Conservation (phyloP, 2,888 invertebrate species). For the Temnothorax rugatulus region DNA sequence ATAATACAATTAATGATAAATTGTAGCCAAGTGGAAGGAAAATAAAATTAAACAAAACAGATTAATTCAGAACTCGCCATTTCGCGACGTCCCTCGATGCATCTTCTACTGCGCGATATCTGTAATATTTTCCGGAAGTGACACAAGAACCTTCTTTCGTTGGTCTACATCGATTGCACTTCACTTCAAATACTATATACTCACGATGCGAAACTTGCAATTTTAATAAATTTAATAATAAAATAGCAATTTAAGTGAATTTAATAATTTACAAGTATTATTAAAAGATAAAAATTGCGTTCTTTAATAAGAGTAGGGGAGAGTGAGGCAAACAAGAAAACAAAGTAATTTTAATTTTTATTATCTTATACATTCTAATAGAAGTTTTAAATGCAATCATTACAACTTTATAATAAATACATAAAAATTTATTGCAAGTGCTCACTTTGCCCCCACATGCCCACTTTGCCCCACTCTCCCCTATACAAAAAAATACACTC, state of each 20-base stretch:
- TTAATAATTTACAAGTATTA: neutral
- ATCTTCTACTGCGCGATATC: neutral
- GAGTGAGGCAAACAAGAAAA: too few species aligned
- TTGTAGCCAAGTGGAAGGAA: neutral
- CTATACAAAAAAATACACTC: neutral
- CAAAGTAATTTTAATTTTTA: too few species aligned
- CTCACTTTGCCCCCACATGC: too few species aligned
- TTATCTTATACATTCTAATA: too few species aligned
- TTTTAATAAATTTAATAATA: neutral
- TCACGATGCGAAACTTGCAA: neutral
- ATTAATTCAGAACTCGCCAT: slow-evolving; percentile 13
- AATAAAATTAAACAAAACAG: neutral
- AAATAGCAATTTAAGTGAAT: neutral
- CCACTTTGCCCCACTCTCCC: too few species aligned
- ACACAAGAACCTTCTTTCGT: neutral
- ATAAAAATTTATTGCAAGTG: too few species aligned
- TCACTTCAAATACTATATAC: neutral
- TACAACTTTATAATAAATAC: too few species aligned
- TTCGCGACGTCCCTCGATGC: neutral
- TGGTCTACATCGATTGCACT: neutral
- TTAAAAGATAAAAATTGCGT: neutral
- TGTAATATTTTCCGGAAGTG: neutral
- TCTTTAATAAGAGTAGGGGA: neutral
- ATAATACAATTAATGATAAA: slow-evolving; percentile 11
- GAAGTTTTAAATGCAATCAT: too few species aligned